Percentiles rank a stretch among this genome's conserved stretches.
phyloP scores from a whole-genome alignment of 2,113 vertebrate species.

The Macheiramphus alcinus region DNA sequence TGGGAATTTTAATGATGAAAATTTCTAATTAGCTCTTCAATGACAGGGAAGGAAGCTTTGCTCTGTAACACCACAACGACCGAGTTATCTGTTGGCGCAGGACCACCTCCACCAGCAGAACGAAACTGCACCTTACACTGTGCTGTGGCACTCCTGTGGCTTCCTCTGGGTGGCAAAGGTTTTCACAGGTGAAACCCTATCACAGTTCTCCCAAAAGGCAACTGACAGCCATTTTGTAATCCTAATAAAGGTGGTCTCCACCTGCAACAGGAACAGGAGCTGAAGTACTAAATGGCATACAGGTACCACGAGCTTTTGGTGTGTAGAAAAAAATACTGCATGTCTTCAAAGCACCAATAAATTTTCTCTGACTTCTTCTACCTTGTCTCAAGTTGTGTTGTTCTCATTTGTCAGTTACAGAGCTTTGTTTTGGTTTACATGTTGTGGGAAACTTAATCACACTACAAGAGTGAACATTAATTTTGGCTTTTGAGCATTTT shows the following conservation, averaged over 20 bases:
- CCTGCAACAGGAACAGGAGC: background rate
- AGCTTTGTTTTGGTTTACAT: background rate
- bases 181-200: background rate
- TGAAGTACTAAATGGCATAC: background rate
- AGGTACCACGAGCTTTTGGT: no score
- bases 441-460: background rate
- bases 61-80: background rate
- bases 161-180: background rate
- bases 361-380: background rate
- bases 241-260: background rate
- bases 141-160: background rate
- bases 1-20: background rate
- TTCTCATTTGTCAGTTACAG: background rate
- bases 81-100: fast-evolving
- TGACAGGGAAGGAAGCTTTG: background rate
- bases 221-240: background rate
- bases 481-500: background rate
- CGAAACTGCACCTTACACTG: background rate
- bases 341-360: background rate
- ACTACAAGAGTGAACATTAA: background rate
- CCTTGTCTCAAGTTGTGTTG: background rate
- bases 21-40: background rate
- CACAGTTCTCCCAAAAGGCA: background rate
- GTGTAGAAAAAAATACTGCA: background rate
- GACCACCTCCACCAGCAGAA: background rate